These are phyloP conservation scores for Neolamprologus brichardi DNA, from an alignment of 2,113 vertebrate species.

Conservation along the genomic window DNA sequence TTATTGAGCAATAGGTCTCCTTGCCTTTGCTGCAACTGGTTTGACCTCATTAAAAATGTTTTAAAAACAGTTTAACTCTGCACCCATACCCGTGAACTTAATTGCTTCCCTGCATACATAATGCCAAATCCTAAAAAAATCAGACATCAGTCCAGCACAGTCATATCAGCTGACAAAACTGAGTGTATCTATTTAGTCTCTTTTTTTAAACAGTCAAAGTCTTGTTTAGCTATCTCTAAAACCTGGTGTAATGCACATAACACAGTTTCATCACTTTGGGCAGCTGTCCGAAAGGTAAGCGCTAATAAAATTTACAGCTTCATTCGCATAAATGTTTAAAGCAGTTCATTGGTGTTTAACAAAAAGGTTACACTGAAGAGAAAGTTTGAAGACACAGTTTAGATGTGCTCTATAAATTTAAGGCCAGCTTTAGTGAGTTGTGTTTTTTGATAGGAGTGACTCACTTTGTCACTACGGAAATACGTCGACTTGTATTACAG, in stretches of 20 bases:
- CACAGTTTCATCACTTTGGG: conserved; percentile 18
- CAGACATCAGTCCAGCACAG: neutral
- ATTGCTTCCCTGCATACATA: neutral
- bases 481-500: neutral
- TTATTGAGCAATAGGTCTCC: neutral
- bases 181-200: neutral
- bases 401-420: neutral
- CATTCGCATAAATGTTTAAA: conserved; percentile 33
- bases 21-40: neutral
- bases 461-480: neutral
- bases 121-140: neutral
- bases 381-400: neutral
- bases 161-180: neutral
- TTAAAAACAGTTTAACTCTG: neutral
- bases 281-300: neutral
- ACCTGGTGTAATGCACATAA: neutral
- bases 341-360: neutral
- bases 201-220: neutral
- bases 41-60: neutral
- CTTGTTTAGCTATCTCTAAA: neutral
- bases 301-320: conserved; percentile 8
- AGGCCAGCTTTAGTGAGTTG: neutral
- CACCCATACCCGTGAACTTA: neutral
- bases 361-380: neutral
- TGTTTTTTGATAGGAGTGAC: neutral